phyloP scores from a whole-genome alignment of 1,140 invertebrate genomes.

The Sarcophaga peregrina region DNA sequence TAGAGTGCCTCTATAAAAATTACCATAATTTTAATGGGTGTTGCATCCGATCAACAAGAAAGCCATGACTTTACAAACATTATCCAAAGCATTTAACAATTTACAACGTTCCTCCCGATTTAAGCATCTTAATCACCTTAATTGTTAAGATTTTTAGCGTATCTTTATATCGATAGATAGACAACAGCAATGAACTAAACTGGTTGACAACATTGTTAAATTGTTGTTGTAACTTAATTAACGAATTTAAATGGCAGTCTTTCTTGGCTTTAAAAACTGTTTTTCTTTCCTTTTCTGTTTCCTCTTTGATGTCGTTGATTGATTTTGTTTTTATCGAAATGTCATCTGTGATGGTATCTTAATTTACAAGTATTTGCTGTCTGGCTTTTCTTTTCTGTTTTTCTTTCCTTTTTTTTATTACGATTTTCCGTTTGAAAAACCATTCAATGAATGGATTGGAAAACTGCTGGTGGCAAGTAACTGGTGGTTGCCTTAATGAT shows the following conservation, averaged over 20 bases:
- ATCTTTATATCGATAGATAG: neutral
- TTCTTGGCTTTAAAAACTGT: neutral
- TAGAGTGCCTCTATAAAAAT: too few species aligned
- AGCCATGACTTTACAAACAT: too few species aligned
- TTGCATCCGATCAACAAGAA: too few species aligned
- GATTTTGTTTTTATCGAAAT: slow-evolving; percentile 24
- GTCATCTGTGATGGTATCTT: neutral
- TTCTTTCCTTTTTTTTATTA: neutral
- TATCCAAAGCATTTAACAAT: too few species aligned
- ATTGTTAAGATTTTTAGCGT: neutral
- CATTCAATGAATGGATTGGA: neutral
- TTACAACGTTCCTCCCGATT: too few species aligned
- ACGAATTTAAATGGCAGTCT: slow-evolving; percentile 1
- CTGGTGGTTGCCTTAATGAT: neutral
- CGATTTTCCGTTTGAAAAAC: neutral
- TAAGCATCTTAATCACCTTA: neutral
- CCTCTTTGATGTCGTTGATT: neutral
- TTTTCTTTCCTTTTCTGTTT: neutral
- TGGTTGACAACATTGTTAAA: slow-evolving; percentile 19
- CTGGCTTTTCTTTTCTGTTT: too few species aligned
- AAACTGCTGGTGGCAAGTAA: neutral
- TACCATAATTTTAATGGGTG: too few species aligned
- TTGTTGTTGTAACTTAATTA: slow-evolving; percentile 23
- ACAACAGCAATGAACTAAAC: neutral
- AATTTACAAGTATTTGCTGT: neutral